These are phyloP conservation scores for Acipenser transmontanus DNA, from an alignment of 2,797 vertebrate species.

Conservation along the genomic window DNA sequence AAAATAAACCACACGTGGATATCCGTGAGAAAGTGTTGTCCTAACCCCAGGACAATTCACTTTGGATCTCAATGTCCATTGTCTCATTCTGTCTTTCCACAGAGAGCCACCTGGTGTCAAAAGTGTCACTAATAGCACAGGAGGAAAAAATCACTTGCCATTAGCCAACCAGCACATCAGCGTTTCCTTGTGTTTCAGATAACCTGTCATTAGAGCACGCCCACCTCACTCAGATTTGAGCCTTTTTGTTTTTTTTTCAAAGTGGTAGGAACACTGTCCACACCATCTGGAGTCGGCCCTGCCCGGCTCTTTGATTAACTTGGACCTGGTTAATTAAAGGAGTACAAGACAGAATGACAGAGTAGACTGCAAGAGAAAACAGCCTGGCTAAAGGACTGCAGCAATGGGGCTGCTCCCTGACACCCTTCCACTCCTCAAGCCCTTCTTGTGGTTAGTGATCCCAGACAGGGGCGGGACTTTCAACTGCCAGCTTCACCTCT, in stretches of 20 bases:
- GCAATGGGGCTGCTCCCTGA: neutral
- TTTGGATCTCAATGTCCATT: constrained; percentile 56
- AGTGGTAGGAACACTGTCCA: constrained; percentile 21
- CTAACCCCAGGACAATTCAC: constrained; percentile 41
- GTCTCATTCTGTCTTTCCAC: constrained; percentile 57
- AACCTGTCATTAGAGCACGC: constrained; percentile 34
- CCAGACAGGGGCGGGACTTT: constrained; percentile 23
- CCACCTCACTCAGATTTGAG: constrained; percentile 8
- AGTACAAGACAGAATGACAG: constrained; percentile 21
- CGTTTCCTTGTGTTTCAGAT: constrained; percentile 22
- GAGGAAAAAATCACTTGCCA: constrained; percentile 30
- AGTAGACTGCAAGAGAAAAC: constrained; percentile 43
- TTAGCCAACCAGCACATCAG: constrained; percentile 16
- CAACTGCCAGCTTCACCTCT: constrained; percentile 17
- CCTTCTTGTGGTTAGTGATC: constrained; percentile 16
- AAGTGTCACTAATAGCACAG: constrained; percentile 39
- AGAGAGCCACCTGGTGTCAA: constrained; percentile 62
- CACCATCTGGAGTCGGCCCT: constrained; percentile 2
- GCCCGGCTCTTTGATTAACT: constrained; percentile 19
- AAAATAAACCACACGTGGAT: too few relatives aligned
- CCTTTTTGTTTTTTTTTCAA: constrained; percentile 14
- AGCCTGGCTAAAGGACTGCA: constrained; percentile 37
- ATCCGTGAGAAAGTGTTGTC: constrained; percentile 33
- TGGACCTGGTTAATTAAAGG: constrained; percentile 25
- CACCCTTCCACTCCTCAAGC: neutral